Evolutionary conservation across 2,888 invertebrate species (phyloP), one percentile per base, ranked within the genome.

Genomic region (Synergus laeviventris): DNA sequence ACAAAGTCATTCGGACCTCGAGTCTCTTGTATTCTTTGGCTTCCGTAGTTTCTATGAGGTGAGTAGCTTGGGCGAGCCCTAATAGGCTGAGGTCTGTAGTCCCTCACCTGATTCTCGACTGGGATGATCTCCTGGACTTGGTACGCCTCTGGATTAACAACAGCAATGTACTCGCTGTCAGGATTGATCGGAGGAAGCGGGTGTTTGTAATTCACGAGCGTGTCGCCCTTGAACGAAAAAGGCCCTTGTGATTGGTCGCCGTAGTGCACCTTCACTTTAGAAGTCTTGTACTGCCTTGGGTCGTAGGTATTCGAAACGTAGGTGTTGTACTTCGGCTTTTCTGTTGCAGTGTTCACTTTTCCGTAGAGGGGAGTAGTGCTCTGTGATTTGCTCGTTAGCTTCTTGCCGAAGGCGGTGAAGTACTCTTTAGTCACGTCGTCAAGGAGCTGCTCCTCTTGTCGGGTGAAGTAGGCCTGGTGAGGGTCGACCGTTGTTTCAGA

Each of bases 361-460:
- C 84, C 84, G 76, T 90, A 90, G 24, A 91, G 84, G 0, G 91
- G 90, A 45, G 91, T 91, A 0, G 89, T 91, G 83, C 93, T 91
- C 85, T 91, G 90, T 0, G 93, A 85, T 78, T 91, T 92, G 39
- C 91, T 92, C 24, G 92, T 92, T 75, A 95, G 89, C 89, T 94
- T 96, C 89, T 94, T 94, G 1, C 95, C 96, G 86, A 95, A 95
- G 82, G 94, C 93, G 39, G 94, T 95, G 86, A 95, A 95, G 76
- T 95, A 95, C 85, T 95, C 94, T 87, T 94, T 94, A 4, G 95
- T 95, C 76, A 94, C 94, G 85, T 95, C 95, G 84, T 95, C 95
- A 79, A 95, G 92, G 80, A 94, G 93, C 76, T 93, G 92, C 85
- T 94, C 93, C 87, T 93, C 93, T 81, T 94, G 95, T 87, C 94